These are phyloP conservation scores for Diachasmimorpha longicaudata DNA, from an alignment of 1,140 invertebrate genomes.

Conservation along the genomic window DNA sequence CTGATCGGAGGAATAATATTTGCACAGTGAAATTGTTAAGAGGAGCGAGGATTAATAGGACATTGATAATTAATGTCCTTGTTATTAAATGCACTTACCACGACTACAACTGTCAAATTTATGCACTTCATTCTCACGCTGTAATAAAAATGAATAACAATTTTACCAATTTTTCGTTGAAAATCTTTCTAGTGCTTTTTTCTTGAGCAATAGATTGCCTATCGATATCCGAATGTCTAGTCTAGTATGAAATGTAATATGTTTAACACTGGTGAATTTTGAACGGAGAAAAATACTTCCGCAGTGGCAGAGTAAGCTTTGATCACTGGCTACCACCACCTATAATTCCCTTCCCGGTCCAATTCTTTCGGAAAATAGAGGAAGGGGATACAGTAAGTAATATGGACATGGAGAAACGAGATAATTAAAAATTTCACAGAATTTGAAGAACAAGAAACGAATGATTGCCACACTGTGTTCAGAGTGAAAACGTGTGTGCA, in stretches of 20 bases:
- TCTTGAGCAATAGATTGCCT: not conserved
- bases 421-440: not conserved
- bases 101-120: not conserved
- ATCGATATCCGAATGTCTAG: not conserved
- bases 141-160: not conserved
- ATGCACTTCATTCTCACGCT: not conserved
- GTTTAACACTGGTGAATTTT: not conserved
- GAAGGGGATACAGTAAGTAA: not conserved
- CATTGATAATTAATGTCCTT: not conserved
- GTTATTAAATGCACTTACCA: not conserved
- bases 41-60: too few species aligned
- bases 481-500: too few species aligned
- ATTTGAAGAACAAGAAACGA: not conserved
- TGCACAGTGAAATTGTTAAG: too few species aligned
- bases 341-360: not conserved
- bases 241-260: not conserved
- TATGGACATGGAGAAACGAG: not conserved
- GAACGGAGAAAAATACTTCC: constrained; percentile 38
- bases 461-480: not conserved
- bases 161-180: not conserved
- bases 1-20: too few species aligned
- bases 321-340: constrained; percentile 40
- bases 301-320: constrained; percentile 43
- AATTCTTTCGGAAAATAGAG: not conserved
- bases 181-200: not conserved